Evolutionary conservation across 2,888 invertebrate species (phyloP), one percentile per base, ranked within the genome.

Genomic region (Volucella inflata): DNA sequence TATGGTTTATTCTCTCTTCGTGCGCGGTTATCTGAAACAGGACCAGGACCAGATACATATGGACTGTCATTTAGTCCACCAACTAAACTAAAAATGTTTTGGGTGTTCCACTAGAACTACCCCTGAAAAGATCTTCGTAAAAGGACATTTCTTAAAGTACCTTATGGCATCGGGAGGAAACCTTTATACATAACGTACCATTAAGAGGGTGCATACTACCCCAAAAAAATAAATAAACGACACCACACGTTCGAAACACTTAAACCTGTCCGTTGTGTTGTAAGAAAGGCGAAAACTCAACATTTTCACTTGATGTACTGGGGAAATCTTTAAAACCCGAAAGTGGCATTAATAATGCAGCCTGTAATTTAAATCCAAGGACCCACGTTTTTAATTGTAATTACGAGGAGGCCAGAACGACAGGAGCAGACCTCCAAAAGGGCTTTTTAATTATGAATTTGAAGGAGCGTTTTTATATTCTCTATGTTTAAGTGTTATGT

Each of bases 401-500:
- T 59, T 57, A 57, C 11, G 14, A 46, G 46, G 36, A 46, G 57
- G 0, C 4, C 6, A 21, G 21, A 68, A 68, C 68, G 68, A 57
- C 55, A 46, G 46, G 1, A 36, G 38, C 57, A 38, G 57, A 62
- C 46, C 57, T 17, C 38, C 21, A 67, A 38, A 48, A 40, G 16
- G 57, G 38, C 55, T 59, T 70, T 70, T 70, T 70, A 70, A 70
- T 70, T 70, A 70, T 70, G 70, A 48, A 70, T 70, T 70, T 70
- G 57, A 70, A 70, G 57, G 38, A 59, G 38, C 70, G 21, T 70
- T 70, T 70, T 70, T 59, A 6, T 30, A 30, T 30, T 40, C 40
- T 59, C 57, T 16, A 44, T 46, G 36, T 53, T 57, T 51, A 67
- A 67, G 53, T 67, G 51, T 21, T 67, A 40, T 12, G 42, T 40